These are phyloP conservation scores for Xenops minutus DNA, from an alignment of 2,797 vertebrate species.

Conservation along the genomic window DNA sequence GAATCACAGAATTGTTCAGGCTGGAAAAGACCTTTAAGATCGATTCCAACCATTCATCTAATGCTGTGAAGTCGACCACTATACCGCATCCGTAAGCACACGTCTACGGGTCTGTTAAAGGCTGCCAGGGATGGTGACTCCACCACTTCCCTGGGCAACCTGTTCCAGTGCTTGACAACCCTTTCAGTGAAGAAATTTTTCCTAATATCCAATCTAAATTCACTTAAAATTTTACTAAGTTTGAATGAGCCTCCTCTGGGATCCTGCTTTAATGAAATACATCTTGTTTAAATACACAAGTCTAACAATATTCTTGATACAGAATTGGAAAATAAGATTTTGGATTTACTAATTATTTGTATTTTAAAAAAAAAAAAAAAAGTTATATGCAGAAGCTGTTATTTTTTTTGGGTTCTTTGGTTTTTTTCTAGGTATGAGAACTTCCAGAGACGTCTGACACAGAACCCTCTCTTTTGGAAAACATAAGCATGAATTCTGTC, in stretches of 20 bases:
- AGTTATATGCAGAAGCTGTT: neutral
- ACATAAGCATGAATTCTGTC: slow-evolving; percentile 73
- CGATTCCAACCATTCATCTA: neutral
- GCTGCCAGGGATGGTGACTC: rapidly evolving
- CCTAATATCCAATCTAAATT: neutral
- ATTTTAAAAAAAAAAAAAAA: neutral
- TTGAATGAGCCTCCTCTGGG: neutral
- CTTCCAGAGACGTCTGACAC: slow-evolving; percentile 90
- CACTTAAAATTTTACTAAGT: neutral
- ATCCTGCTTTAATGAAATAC: neutral
- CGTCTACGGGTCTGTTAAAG: rapidly evolving
- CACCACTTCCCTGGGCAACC: neutral
- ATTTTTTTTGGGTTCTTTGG: neutral
- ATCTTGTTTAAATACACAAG: neutral
- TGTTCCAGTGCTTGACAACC: neutral
- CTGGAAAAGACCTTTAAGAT: neutral
- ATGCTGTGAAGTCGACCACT: neutral
- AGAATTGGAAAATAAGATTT: neutral
- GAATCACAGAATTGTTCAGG: neutral
- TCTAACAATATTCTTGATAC: neutral
- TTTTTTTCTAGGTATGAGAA: slow-evolving; percentile 85
- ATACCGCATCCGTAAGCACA: neutral
- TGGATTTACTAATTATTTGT: neutral
- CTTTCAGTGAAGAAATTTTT: neutral
- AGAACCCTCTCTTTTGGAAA: slow-evolving; percentile 97